Base-by-base conservation (phyloP, 2,113 vertebrate species). In the Spermophilus dauricus region DNA sequence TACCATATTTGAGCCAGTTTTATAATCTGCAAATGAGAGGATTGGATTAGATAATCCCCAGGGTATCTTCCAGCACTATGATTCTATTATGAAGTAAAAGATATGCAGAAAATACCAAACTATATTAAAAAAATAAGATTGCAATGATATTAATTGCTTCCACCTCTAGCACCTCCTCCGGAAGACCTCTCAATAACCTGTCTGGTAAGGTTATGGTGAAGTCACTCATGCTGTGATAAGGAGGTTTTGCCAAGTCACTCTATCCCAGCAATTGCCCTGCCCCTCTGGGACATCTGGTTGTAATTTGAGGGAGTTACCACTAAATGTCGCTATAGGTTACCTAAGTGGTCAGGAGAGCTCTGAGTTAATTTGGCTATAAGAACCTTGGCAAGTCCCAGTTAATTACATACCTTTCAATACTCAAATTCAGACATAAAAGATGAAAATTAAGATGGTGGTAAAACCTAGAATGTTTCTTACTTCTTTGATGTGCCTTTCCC, bases 251-350 rank as follows among this genome's bases (percentile, higher is more conserved):
- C 34, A 58, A 78, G 37, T 85, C 91, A n/a, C 82, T 69, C 53
- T 13, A 16, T 20, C 12, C 5, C 16, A 85, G 39, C 86, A 45
- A 18, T 37, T 75, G 63, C 61, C 37, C 32, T 69, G 77, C 73
- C 87, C 72, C 42, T 87, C 34, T 61, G 90, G 75, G 91, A 67
- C 90, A 86, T 84, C 76, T 95, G 76, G 87, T 53, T 97, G 98
- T 94, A 97, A 89, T 98, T 96, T 88, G 81, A 77, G 24, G 90
- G 87, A 95, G 10, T 9, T 45, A 78, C 98, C 98, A 48, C 98
- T 98, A 92, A 72, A 96, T 96, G 98, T 96, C 98, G 95, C 98
- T 97, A 1, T 70, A 96, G 94, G 76, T 96, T 37, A 72, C 61
- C 0, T 85, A 63, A 81, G 67, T 87, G 96, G 83, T 78, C 87